Evolutionary conservation across 92 coral and sea anemone genomes (phyloP).

Genomic region (Bergia puertoricense): DNA sequence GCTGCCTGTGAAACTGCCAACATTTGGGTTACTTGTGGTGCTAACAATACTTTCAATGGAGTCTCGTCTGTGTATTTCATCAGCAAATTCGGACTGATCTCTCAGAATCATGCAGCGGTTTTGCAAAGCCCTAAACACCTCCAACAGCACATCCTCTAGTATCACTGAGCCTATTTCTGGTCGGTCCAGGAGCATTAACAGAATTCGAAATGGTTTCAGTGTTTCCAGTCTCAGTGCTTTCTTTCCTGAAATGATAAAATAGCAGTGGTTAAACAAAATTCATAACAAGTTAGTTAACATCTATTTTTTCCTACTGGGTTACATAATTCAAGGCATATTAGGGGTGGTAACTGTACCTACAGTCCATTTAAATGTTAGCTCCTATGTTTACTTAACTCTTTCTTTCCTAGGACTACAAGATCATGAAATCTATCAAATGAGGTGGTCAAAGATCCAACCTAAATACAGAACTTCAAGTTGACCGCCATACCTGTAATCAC

Average conservation of each 20-base stretch:
- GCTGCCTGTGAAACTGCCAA: slow-evolving; percentile 26
- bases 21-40: slow-evolving; percentile 21
- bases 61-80: slow-evolving; percentile 63
- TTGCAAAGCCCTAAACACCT: slow-evolving; percentile 83
- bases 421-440: no score
- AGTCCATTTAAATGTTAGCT: no score
- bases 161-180: slow-evolving; percentile 92
- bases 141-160: slow-evolving; percentile 89
- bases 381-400: no score
- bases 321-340: no score
- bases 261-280: neutral
- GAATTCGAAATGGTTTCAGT: slow-evolving; percentile 86
- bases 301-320: no score
- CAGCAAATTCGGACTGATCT: slow-evolving; percentile 56
- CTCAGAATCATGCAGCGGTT: slow-evolving; percentile 59
- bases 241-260: slow-evolving; percentile 19
- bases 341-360: no score
- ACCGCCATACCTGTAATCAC: no score
- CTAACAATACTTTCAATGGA: slow-evolving; percentile 59
- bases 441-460: no score
- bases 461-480: no score
- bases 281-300: no score
- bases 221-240: slow-evolving; percentile 63
- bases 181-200: slow-evolving; percentile 84
- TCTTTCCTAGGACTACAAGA: no score